Conservation (phyloP, 2,797 vertebrate genomes). For the Tachyglossus aculeatus region DNA sequence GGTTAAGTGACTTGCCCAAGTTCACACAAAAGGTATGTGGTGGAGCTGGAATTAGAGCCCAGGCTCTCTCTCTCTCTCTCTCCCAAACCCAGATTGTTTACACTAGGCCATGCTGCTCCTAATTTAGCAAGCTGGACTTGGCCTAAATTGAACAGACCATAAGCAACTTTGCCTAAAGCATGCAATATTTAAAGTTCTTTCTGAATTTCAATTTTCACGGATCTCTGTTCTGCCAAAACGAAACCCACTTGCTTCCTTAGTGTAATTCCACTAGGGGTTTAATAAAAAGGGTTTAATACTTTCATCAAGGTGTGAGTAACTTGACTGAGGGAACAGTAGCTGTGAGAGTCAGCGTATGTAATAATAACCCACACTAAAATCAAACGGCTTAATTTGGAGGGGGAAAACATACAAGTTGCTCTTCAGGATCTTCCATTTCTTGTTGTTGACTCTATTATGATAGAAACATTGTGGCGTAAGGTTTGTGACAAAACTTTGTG, state of each 20-base stretch:
- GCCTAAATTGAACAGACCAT: neutral
- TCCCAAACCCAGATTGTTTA: too few species aligned
- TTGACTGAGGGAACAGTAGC: neutral
- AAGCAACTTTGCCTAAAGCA: neutral
- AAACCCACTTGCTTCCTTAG: too few species aligned
- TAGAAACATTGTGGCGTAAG: neutral
- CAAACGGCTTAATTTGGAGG: neutral
- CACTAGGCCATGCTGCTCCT: too few species aligned
- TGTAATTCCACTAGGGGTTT: too few species aligned
- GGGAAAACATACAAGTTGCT: neutral
- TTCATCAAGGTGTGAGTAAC: neutral
- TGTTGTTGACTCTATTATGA: neutral
- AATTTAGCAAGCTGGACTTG: too few species aligned
- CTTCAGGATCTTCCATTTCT: neutral
- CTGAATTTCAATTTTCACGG: neutral
- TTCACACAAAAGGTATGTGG: too few species aligned
- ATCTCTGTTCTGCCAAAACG: too few species aligned
- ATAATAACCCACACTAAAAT: neutral
- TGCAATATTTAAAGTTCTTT: neutral
- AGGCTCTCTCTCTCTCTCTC: too few species aligned
- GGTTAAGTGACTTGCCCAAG: too few species aligned
- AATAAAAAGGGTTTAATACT: too few species aligned
- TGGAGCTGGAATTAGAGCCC: too few species aligned
- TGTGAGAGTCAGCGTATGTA: neutral
- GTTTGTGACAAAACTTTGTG: neutral